Base-by-base conservation (phyloP, 92 coral and sea anemone genomes). In the Zoanthus solanderi region DNA sequence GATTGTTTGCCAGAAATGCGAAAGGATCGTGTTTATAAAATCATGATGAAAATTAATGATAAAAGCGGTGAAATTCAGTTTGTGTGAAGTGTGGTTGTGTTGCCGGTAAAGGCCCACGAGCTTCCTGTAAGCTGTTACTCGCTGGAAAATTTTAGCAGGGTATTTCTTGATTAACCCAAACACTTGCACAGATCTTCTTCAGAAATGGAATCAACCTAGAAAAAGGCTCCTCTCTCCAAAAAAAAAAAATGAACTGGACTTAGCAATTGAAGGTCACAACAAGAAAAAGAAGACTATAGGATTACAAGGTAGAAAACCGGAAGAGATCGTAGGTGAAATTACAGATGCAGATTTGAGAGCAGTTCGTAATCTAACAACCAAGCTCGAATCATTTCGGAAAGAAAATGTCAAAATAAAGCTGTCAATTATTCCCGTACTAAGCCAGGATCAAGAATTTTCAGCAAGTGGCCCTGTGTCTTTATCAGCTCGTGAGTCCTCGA, bases 131-230 rank as follows among this genome's bases (percentile, higher is more conserved):
- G 75, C 45, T 91, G 87, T 48, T 92, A 92, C 82, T 84, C 92
- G 23, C 87, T 92, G 30, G 90, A 84, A 56, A 89, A 88, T 72
- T 88, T 92, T 32, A 87, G 83, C 45, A 78, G 92, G 58, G 17
- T 80, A 10, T 85, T 84, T n/a, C 75, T 88, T 30, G 58, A 72
- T 32, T 54, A 72, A 15, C 78, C 78, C 54, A 7, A 74, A 74
- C 30, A 74, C 29, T 23, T 88, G 94, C 61, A 85, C 90, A 4
- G 87, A 78, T 9, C 83, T 84, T 61, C 79, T 92, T 56, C 89
- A 89, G 87, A 60, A 73, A 30, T 89, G 92, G 92, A 92, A 86
- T 76, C 94, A 85, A 32, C 90, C 92, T 4, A 72, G 92, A 74
- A 78, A 86, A 65, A 90, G 87, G 53, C 87, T 87, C 65, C 87